Base-by-base conservation (phyloP, 2,113 vertebrate genomes). In the Stegastes partitus region DNA sequence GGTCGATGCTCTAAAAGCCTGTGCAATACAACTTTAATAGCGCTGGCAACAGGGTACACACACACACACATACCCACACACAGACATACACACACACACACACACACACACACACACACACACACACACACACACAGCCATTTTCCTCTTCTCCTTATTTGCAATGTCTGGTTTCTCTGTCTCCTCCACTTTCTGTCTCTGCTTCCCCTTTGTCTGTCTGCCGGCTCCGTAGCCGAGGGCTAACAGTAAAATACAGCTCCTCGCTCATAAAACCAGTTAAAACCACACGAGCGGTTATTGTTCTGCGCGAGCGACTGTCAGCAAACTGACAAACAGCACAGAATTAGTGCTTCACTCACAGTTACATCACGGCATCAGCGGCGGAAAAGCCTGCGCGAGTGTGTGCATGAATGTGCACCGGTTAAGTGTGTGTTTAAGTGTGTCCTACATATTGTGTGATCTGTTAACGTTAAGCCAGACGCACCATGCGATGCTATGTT, bases 11-110 rank as follows among this genome's bases (percentile, higher is more conserved):
- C 87, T 93, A 90, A 93, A 93, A 91, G 90, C 91, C 67, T 66
- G 51, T 77, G 82, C 86, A 87, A 91, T 91, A 87, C 90, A 91
- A 90, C 87, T 93, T 91, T 91, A 90, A 93, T 91, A 86, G 84
- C 70, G 73, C 75, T 83, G 71, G 83, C 81, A 86, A 90, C 86
- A 91, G 71, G 80, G 67, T 61, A 73, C 34, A 83, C 67, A 77
- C 72, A 74, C 65, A 83, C 66, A 79, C 71, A 68, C 42, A 77
- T 54, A 68, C 55, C 56, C 71, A 53, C 54, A 61, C 34, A 66
- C 23, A 51, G 23, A 68, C 28, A 31, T 7, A 31, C n/a, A n/a
- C n/a, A 57, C 69, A 51, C 66, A 64, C 53, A 61, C 58, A 59
- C 59, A 65, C 64, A 63, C 56, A 74, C 69, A 53, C 74, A 73